Evolutionary conservation across 2,797 vertebrate species (phyloP), one percentile per base, ranked within the genome.

Genomic region (Darevskia mixta): DNA sequence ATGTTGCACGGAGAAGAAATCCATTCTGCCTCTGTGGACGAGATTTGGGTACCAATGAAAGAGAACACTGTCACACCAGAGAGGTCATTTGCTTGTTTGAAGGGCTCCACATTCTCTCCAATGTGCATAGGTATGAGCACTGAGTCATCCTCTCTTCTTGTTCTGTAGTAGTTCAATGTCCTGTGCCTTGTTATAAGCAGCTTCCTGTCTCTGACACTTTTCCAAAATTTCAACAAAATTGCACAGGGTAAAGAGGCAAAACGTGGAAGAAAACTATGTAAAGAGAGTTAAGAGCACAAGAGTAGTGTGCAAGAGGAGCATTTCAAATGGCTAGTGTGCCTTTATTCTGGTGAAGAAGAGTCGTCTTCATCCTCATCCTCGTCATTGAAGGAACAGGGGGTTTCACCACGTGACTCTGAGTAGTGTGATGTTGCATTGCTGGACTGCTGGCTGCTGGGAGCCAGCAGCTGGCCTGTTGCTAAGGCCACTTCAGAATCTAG

Each of bases 291-390:
- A 94, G 92, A 93, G 95, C 94, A 93, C 92, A 91, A 81, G 89
- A 94, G 90, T 90, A 94, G 93, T 90, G 94, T 89, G 75, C 92
- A 82, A 88, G 90, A 95, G 95, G 94, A 93, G 95, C 95, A 91
- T 82, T 91, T 75, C 86, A 20, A 55, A 76, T 94, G 2, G 13
- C 90, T 95, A 94, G 87, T 90, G 91, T 92, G 87, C 95, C 91
- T 95, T 97, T 97, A 98, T 96, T 98, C 98, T 85, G 97, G 96
- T 23, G 97, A 97, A 76, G 98, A 98, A 77, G 97, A 97, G 85
- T 97, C 96, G 0, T 97, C 97, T 27, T 98, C 97, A 29, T 97
- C 96, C 0, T 98, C 98, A 1, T 98, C 97, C 0, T 98, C 97
- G 0, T 98, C 97, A 11, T 98, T 98, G 95, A 98, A 97, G 1